Evolutionary conservation across 2,797 vertebrate genomes (phyloP).

Genomic region (Bryconaethiops microstoma): DNA sequence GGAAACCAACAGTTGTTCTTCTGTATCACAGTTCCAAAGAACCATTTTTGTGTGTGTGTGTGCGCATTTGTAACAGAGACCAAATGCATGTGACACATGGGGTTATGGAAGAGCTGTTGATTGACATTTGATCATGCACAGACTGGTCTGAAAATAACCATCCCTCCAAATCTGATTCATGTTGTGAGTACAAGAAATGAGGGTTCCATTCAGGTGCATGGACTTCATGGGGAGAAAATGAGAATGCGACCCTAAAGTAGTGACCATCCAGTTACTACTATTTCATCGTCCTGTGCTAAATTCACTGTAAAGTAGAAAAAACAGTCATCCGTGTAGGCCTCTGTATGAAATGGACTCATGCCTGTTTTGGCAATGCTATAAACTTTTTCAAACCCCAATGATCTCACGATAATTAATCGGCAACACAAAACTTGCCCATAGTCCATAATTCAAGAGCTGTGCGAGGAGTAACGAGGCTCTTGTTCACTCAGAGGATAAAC

Average conservation of each 20-base stretch:
- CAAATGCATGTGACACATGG: too few relatives aligned
- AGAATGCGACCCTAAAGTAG: too few relatives aligned
- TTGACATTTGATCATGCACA: background rate
- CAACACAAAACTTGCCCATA: conserved; percentile 6
- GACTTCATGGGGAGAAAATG: too few relatives aligned
- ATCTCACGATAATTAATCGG: conserved; percentile 27
- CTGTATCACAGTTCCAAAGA: too few relatives aligned
- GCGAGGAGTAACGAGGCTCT: conserved; percentile 22
- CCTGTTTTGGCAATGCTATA: background rate
- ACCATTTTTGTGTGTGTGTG: too few relatives aligned
- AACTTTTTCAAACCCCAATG: conserved; percentile 12
- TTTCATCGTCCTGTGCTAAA: background rate
- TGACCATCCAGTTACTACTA: background rate
- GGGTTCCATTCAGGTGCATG: too few relatives aligned
- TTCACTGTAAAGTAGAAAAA: conserved; percentile 8
- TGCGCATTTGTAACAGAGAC: too few relatives aligned
- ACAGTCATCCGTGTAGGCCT: background rate
- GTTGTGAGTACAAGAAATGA: background rate
- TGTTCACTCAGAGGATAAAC: conserved; percentile 33
- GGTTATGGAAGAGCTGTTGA: background rate
- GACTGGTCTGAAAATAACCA: background rate
- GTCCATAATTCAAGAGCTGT: conserved; percentile 18
- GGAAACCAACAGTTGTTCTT: too few relatives aligned
- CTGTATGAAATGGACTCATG: background rate
- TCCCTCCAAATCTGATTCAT: background rate